A percentile compares a stretch with the other conserved stretches of the same genome.
phyloP scores from a whole-genome alignment of 37 sponge, comb jelly and placozoan genomes.

The Sycon ciliatum region DNA sequence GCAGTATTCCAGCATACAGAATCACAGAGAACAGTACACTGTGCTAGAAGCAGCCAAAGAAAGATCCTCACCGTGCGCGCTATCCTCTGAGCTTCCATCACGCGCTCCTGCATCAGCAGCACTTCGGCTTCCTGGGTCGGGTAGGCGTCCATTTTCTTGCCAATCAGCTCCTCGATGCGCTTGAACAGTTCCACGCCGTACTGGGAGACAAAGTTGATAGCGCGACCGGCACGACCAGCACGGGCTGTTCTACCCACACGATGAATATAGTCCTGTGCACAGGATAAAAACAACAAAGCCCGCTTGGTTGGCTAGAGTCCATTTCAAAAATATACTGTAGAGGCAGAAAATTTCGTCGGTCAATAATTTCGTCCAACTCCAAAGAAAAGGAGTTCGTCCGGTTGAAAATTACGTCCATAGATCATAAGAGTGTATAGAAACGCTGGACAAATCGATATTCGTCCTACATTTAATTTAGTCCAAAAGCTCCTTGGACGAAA shows the following conservation, averaged over 20 bases:
- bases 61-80: slow-evolving; percentile 69
- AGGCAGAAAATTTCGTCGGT: no score
- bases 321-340: no score
- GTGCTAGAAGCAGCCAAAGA: not conserved
- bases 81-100: slow-evolving; percentile 84
- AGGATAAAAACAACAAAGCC: not conserved
- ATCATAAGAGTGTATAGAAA: no score
- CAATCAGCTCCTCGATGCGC: slow-evolving; percentile 89
- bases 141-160: slow-evolving; percentile 77
- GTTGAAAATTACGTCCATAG: no score
- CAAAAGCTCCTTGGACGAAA: no score
- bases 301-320: no score
- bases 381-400: no score
- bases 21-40: not conserved
- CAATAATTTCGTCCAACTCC: no score
- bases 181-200: slow-evolving; percentile 92
- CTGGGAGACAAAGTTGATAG: slow-evolving; percentile 96
- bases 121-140: slow-evolving; percentile 90
- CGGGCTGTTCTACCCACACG: slow-evolving; percentile 94
- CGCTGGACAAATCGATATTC: no score
- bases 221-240: slow-evolving; percentile 81
- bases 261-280: slow-evolving; percentile 83
- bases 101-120: slow-evolving; percentile 78
- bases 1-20: no score
- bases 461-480: no score